phyloP scores from a whole-genome alignment of 2,113 vertebrate genomes.

The Anolis carolinensis region DNA sequence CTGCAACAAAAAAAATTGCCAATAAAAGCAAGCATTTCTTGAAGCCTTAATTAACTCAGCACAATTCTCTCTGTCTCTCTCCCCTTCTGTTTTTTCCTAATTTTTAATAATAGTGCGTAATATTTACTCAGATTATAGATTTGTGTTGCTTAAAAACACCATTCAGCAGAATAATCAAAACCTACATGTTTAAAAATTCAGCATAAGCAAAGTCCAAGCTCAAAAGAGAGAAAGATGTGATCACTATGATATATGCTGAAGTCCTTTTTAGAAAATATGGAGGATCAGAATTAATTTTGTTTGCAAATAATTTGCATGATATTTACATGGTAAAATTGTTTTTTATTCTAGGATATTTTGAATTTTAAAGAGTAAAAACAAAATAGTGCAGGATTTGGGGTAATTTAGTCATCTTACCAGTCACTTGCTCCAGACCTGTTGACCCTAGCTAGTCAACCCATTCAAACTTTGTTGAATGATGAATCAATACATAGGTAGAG shows the following conservation, averaged over 20 bases:
- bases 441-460: too few relatives aligned
- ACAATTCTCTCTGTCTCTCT: constrained; percentile 71
- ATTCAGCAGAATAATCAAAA: constrained; percentile 72
- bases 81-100: constrained; percentile 68
- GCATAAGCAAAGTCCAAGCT: constrained; percentile 42
- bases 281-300: background rate
- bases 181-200: constrained; percentile 61
- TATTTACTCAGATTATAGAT: constrained; percentile 82
- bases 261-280: background rate
- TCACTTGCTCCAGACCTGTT: background rate
- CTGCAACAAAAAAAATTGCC: constrained; percentile 82
- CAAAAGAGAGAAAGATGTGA: constrained; percentile 17
- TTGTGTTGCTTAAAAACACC: constrained; percentile 73
- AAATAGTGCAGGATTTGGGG: background rate
- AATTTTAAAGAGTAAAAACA: background rate
- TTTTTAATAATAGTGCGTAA: constrained; percentile 78
- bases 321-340: constrained; percentile 6
- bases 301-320: constrained; percentile 18
- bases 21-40: constrained; percentile 84
- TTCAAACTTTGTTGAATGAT: too few relatives aligned
- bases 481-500: too few relatives aligned
- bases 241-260: background rate
- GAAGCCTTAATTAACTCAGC: constrained; percentile 83
- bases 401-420: background rate
- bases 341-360: background rate